Evolutionary conservation across 2,888 invertebrate species (phyloP).

Genomic region (Bimastos eiseni): DNA sequence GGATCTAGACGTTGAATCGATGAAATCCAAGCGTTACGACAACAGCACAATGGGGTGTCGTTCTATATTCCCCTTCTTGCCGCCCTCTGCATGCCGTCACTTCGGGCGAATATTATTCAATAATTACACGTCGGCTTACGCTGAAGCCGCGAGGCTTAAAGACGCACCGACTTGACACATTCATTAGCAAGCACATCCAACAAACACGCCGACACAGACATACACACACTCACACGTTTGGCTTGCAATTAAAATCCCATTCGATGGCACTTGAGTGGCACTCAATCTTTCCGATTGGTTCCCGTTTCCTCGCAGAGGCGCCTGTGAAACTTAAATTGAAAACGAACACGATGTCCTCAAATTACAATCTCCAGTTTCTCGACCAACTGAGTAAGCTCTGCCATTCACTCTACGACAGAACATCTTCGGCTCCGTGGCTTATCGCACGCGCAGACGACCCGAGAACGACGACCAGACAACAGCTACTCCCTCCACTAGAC

Average conservation of each 20-base stretch:
- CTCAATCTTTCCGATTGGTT: neutral
- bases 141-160: neutral
- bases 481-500: neutral
- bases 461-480: neutral
- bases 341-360: neutral
- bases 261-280: neutral
- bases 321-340: neutral
- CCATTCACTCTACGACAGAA: no score
- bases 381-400: no score
- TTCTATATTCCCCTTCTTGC: neutral
- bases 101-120: neutral
- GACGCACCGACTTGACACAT: slow-evolving; percentile 3
- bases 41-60: neutral
- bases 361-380: neutral
- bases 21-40: neutral
- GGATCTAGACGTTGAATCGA: neutral
- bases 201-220: no score
- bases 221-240: neutral
- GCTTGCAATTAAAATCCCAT: neutral
- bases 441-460: neutral
- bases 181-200: neutral
- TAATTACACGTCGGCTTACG: neutral
- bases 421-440: neutral
- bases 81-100: neutral
- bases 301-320: neutral